Evolutionary conservation across 2,888 invertebrate species (phyloP), one percentile per base, ranked within the genome.

Genomic region (Dryobota labecula): DNA sequence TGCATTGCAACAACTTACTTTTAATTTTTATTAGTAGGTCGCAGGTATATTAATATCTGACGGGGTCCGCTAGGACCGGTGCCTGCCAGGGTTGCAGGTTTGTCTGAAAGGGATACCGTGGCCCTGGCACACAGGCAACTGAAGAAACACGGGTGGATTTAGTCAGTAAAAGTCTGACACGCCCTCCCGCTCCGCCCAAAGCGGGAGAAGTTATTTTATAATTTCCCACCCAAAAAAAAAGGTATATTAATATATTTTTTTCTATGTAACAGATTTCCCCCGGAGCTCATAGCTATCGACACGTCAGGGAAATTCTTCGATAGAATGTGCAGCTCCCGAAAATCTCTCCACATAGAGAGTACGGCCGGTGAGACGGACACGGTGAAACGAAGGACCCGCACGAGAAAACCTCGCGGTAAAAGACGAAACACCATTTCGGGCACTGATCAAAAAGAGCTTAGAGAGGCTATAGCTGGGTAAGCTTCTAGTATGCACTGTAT

Each of bases 341-440:
- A 98, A 91, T 99, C 99, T 53, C 96, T 99, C 70, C 97, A 97
- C 88, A 95, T 97, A 76, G 96, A 96, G 80, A 90, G 88, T 64
- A 87, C 89, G 74, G 80, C 88, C 73, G 96, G 93, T 70, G 97
- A 97, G 88, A 96, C 96, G 57, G 97, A 97, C 92, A 97, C 97
- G 60, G 97, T 97, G 73, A 97, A 97, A 90, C 96, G 98, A 86
- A 96, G 97, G 86, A 97, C 97, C 68, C 96, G 97, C 89, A 97
- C 97, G 64, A 96, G 98, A 87, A 97, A 98, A 93, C 97, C 98
- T 81, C 96, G 98, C 86, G 98, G 97, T 93, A 98, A 98, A 96
- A 97, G 98, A 96, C 97, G 98, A 92, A 99, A 98, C 95, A 99
- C 98, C 89, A 97, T 99, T 92, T 98, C 98, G 88, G 98, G 98